phyloP scores from a whole-genome alignment of 1,140 invertebrate species.

The Choristoneura fumiferana region DNA sequence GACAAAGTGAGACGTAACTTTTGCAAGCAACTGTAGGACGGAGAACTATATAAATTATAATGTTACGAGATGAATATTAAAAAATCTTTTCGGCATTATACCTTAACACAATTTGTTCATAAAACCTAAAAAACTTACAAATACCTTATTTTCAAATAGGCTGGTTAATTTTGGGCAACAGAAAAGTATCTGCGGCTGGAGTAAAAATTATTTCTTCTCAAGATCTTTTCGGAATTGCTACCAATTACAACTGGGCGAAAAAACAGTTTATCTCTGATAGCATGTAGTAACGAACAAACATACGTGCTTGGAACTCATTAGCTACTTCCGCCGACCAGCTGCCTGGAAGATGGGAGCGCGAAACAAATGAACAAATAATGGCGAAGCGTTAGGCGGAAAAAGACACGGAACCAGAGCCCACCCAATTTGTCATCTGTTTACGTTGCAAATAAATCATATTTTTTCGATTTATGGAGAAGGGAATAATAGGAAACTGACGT shows the following conservation, averaged over 20 bases:
- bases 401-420: conserved; percentile 25
- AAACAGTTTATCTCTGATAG: conserved; percentile 18
- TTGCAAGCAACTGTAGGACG: too few species aligned
- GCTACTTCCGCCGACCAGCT: conserved; percentile 21
- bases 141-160: too few species aligned
- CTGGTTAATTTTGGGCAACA: too few species aligned
- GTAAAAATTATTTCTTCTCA: not conserved
- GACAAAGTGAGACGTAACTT: conserved; percentile 2
- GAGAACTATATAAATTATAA: too few species aligned
- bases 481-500: not conserved
- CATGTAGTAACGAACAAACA: conserved; percentile 18
- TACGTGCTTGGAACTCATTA: conserved; percentile 16
- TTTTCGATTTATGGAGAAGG: not conserved
- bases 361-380: conserved; percentile 54
- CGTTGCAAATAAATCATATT: conserved; percentile 9
- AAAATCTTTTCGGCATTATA: too few species aligned
- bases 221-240: not conserved
- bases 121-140: too few species aligned
- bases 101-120: too few species aligned
- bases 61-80: too few species aligned
- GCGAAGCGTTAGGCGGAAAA: conserved; percentile 44
- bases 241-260: conserved; percentile 10
- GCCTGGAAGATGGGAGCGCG: conserved; percentile 25
- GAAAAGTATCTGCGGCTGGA: too few species aligned
- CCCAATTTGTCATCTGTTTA: conserved; percentile 43